Base-by-base conservation (phyloP, 2,113 vertebrate genomes). In the Polypterus bichir region DNA sequence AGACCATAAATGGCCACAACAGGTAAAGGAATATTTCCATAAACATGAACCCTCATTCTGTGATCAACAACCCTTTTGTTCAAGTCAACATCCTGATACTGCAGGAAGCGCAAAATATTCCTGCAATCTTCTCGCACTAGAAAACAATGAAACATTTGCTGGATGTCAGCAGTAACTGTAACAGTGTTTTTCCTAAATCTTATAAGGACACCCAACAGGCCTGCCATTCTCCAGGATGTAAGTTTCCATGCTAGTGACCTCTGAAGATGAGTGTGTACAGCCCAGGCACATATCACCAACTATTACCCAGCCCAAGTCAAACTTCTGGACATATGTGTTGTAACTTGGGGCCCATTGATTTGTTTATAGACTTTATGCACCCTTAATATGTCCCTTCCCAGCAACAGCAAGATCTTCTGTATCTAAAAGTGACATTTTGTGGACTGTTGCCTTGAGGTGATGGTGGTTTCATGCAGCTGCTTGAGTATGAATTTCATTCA, bases 141-240 rank as follows among this genome's bases (percentile, higher is more conserved):
- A 44, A 61, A 61, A 48, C 46, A 61, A 10, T 61, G 59, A 48
- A 48, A 61, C 46, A 59, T 59, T 47, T 59, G 46, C 57, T 59
- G 44, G 11, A 59, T 59, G 57, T 59, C 57, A 47, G 57, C 57
- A 45, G 44, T 2, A 9, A 47, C 9, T 8, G 57, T 6, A 27
- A 59, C 57, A 9, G 57, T 4, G 44, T 59, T 27, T 10, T 47
- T 7, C 11, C 64, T 54, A 49, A 66, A 66, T 48, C 27, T 27
- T 3, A 62, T 55, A 6, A 62, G 9, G 2, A 66, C 64, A 7
- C 65, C 11, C 44, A 66, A 8, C 7, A 62, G 53, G 9, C 46
- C 51, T 7, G 7, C 51, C 4, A 10, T 52, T 52, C 51, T 52
- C 51, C 51, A 52, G 10, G 51, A 52, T 10, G 51, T 10, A 52